Percentiles rank a stretch among this genome's conserved stretches.
These are phyloP conservation scores for Phocides pigmalion DNA, from an alignment of 1,140 invertebrate genomes.

Conservation along the genomic window DNA sequence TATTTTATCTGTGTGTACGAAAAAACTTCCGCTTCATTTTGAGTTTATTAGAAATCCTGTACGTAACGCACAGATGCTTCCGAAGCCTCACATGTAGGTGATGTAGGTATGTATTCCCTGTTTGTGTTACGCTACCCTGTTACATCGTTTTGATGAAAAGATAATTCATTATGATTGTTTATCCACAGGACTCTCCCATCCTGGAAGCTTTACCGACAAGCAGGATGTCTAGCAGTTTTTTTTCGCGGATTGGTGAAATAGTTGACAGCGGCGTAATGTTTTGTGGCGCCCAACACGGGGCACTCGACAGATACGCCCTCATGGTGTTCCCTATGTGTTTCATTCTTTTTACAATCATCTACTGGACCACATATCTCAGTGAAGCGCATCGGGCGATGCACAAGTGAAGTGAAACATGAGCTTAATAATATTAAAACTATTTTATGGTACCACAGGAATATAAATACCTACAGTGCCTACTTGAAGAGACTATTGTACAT, in stretches of 20 bases:
- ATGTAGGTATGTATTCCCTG: background rate
- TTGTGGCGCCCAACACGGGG: constrained; percentile 84
- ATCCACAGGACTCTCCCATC: constrained; percentile 73
- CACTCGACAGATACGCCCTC: constrained; percentile 85
- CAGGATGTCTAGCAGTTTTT: constrained; percentile 54
- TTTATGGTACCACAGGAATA: constrained; percentile 4
- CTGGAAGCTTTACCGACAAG: constrained; percentile 68
- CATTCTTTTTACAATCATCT: constrained; percentile 86
- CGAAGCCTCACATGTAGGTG: constrained; percentile 12
- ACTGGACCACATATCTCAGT: constrained; percentile 88
- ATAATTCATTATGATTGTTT: constrained; percentile 23
- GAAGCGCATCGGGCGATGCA: constrained; percentile 74
- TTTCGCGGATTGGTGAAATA: constrained; percentile 68
- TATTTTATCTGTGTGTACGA: constrained; percentile 12
- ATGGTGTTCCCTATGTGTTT: constrained; percentile 89
- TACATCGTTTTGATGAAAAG: background rate
- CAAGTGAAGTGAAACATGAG: constrained; percentile 45
- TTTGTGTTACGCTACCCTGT: background rate
- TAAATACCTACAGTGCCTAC: constrained; percentile 27
- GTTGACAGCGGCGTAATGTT: constrained; percentile 83
- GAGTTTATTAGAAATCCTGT: constrained; percentile 7
- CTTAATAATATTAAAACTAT: constrained; percentile 21
- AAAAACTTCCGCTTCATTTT: constrained; percentile 13
- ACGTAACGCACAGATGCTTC: constrained; percentile 25
- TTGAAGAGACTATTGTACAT: constrained; percentile 53